These are phyloP conservation scores for Xestobium rufovillosum DNA, from an alignment of 2,888 invertebrate genomes.

Conservation along the genomic window DNA sequence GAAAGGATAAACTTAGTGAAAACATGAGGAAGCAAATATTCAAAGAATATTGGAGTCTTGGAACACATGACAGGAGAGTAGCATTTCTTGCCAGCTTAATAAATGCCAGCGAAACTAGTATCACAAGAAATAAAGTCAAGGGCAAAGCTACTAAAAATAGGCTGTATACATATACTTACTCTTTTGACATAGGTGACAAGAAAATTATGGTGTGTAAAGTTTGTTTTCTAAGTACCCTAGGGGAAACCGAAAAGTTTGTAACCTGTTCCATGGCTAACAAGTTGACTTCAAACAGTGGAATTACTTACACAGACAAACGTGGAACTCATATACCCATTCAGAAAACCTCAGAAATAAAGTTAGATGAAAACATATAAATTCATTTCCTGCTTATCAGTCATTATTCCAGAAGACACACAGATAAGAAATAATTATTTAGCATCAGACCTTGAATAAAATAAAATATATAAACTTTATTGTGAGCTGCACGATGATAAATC, in stretches of 20 bases:
- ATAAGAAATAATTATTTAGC: constrained; percentile 14
- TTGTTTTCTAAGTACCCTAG: constrained; percentile 17
- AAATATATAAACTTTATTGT: constrained; percentile 9
- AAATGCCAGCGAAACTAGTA: constrained; percentile 12
- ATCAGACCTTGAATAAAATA: constrained; percentile 8
- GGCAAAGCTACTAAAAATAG: constrained; percentile 13
- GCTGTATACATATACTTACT: constrained; percentile 8
- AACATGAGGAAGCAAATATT: constrained; percentile 7
- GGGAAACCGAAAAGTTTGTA: constrained; percentile 13
- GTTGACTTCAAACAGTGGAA: constrained; percentile 7
- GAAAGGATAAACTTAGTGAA: constrained; percentile 10
- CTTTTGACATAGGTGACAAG: constrained; percentile 9
- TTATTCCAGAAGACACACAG: constrained; percentile 12
- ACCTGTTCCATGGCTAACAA: no score
- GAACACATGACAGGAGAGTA: constrained; percentile 11
- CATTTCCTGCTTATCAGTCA: no score
- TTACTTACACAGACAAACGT: constrained; percentile 11
- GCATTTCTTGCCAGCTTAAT: constrained; percentile 14
- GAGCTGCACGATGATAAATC: constrained; percentile 11
- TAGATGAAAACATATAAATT: no score
- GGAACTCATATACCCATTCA: constrained; percentile 11
- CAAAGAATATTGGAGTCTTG: constrained; percentile 12
- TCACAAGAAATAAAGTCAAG: constrained; percentile 11
- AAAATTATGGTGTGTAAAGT: constrained; percentile 12
- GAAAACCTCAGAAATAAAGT: constrained; percentile 12